Evolutionary conservation across 2,797 vertebrate genomes (phyloP), one percentile per base, ranked within the genome.

Genomic region (Characodon lateralis): DNA sequence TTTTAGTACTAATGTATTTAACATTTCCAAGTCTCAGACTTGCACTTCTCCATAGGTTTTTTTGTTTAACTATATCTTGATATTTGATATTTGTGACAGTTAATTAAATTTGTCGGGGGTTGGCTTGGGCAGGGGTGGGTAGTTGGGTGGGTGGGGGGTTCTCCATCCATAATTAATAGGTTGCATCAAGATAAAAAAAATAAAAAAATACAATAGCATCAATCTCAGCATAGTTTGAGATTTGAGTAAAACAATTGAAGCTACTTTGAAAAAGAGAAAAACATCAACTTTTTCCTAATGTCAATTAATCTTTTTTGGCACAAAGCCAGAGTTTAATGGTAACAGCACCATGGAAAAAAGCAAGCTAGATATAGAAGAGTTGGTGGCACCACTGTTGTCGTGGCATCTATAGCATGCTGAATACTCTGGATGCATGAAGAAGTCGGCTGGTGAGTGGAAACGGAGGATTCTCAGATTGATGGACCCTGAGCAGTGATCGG

Each of bases 1-100:
- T 66, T 22, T 43, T 58, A 46, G 68, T 72, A 59, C 39, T 84
- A 71, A 51, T 78, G 56, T 80, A 68, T 84, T 82, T 4, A 83
- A 12, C 28, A 73, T 43, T 72, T 73, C 3, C 2, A 31, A 28
- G 3, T 41, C n/a, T 65, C 63, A 3, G 68, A 48, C n/a, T n/a
- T 31, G 41, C 22, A n/a, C 20, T 14, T 68, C 12, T n/a, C 12
- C 41, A 48, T 16, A 18, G 0, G 46, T 14, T 69, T 69, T 55
- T 48, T 14, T 18, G 16, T 16, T 51, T 39, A 66, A 24, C 39
- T 43, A 13, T n/a, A 43, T 46, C 13, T 43, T 43, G 12, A 46
- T 70, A 46, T 48, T 3, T 43, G 55, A 56, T 9, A 20, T 53
- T 59, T 13, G 9, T 28, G 13, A 28, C 58, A 28, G 58, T 28